A percentile compares a stretch with the other conserved stretches of the same genome.
phyloP scores from a whole-genome alignment of 2,797 vertebrate genomes.

The Bradypodion pumilum region DNA sequence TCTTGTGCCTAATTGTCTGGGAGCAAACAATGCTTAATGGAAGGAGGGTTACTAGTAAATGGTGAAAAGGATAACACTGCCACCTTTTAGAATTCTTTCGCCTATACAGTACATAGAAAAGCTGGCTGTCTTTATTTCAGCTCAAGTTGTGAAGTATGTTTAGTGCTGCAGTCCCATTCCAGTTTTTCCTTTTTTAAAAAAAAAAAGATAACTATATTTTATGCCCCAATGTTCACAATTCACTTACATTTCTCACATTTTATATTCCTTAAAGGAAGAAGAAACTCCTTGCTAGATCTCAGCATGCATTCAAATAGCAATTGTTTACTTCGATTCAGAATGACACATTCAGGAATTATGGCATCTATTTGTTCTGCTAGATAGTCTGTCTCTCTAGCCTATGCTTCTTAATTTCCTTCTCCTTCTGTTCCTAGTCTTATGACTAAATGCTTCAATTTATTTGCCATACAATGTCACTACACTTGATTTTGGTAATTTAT shows the following conservation, averaged over 20 bases:
- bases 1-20: neutral
- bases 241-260: constrained; percentile 65
- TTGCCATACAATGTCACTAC: constrained; percentile 59
- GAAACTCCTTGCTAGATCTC: constrained; percentile 57
- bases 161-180: neutral
- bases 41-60: neutral
- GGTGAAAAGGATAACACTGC: neutral
- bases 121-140: neutral
- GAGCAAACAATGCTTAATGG: neutral
- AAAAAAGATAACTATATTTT: constrained; percentile 65
- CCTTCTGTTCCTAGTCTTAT: constrained; percentile 69
- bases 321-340: constrained; percentile 70
- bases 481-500: constrained; percentile 53
- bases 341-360: constrained; percentile 62
- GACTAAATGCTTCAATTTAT: constrained; percentile 75
- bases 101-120: neutral
- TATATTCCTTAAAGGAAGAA: constrained; percentile 53
- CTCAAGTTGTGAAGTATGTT: neutral
- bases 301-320: constrained; percentile 48
- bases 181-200: too few species aligned
- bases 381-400: constrained; percentile 60
- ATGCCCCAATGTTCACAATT: constrained; percentile 67
- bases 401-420: constrained; percentile 67
- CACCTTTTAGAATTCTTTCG: neutral
- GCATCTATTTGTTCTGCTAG: constrained; percentile 67